A percentile compares a stretch with the other conserved stretches of the same genome.
Conservation (phyloP, 1,140 invertebrate species). For the Brachionus koreanus region DNA sequence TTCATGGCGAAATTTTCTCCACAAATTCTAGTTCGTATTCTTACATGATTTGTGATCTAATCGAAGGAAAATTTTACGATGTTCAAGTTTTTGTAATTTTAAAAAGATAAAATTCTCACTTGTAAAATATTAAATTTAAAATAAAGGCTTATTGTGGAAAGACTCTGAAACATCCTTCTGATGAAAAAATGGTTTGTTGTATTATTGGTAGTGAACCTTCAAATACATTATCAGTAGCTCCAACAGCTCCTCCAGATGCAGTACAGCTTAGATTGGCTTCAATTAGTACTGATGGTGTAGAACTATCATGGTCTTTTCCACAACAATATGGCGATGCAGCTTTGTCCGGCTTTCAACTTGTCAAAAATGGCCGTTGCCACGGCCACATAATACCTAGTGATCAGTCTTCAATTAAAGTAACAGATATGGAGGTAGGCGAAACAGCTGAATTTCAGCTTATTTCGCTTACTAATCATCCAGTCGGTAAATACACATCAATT, state of each 20-base stretch:
- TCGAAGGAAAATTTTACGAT: slow-evolving; percentile 54
- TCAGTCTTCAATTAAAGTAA: slow-evolving; percentile 52
- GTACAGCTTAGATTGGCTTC: slow-evolving; percentile 54
- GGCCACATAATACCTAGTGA: slow-evolving; percentile 55
- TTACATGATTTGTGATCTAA: slow-evolving; percentile 54
- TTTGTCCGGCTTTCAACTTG: slow-evolving; percentile 57
- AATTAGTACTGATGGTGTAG: slow-evolving; percentile 54
- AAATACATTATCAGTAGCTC: slow-evolving; percentile 54
- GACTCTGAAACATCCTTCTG: slow-evolving; percentile 47
- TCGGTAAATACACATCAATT: slow-evolving; percentile 48
- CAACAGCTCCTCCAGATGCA: slow-evolving; percentile 54
- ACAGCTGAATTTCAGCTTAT: slow-evolving; percentile 55
- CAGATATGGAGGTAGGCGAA: slow-evolving; percentile 54
- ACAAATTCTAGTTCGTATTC: slow-evolving; percentile 51
- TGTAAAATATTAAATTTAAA: slow-evolving; percentile 47
- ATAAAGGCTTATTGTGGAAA: slow-evolving; percentile 45
- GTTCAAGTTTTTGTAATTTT: slow-evolving; percentile 49
- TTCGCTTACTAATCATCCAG: slow-evolving; percentile 56
- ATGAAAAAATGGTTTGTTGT: slow-evolving; percentile 48
- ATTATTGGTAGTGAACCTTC: slow-evolving; percentile 53
- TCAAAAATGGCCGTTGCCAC: slow-evolving; percentile 57
- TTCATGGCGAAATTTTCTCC: slow-evolving; percentile 54
- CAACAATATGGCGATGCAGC: slow-evolving; percentile 56
- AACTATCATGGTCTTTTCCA: slow-evolving; percentile 55
- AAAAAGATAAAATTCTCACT: background rate